Conservation (phyloP, 2,113 vertebrate genomes). For the Macroglossus sobrinus region DNA sequence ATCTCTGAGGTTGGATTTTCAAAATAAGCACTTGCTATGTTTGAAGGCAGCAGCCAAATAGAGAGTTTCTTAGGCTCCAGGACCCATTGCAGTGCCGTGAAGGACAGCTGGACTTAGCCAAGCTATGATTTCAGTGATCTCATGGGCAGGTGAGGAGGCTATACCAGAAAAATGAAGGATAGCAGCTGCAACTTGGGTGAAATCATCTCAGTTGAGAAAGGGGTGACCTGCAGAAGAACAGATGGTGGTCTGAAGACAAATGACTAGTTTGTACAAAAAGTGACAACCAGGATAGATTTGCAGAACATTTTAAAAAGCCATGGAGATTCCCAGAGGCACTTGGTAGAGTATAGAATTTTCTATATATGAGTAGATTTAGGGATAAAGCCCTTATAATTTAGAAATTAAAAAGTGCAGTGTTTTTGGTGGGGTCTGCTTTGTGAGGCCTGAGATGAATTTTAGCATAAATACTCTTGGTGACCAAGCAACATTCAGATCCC, state of each 20-base stretch:
- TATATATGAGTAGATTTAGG: not conserved
- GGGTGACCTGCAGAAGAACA: not conserved
- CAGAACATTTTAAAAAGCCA: not conserved
- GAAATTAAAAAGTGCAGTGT: not conserved
- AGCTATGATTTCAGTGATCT: not conserved
- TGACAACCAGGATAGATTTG: constrained; percentile 1
- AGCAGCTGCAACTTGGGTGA: constrained; percentile 25
- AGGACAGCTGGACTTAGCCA: not conserved
- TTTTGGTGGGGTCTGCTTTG: constrained; percentile 4
- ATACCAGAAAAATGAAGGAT: not conserved
- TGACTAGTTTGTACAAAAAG: not conserved
- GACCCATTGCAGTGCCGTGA: not conserved
- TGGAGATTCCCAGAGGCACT: not conserved
- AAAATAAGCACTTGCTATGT: not conserved
- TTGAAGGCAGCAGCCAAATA: not conserved
- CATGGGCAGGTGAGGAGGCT: constrained; percentile 31
- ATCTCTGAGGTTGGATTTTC: not conserved
- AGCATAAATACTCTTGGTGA: constrained; percentile 46
- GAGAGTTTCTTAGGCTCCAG: not conserved
- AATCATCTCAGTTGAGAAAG: constrained; percentile 34
- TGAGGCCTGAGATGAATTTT: constrained; percentile 24
- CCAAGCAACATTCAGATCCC: constrained; percentile 27
- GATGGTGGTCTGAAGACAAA: not conserved
- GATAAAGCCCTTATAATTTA: not conserved
- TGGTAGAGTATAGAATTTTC: not conserved